Conservation (phyloP, 2,888 invertebrate species). For the Scelioninae gen. 2 region DNA sequence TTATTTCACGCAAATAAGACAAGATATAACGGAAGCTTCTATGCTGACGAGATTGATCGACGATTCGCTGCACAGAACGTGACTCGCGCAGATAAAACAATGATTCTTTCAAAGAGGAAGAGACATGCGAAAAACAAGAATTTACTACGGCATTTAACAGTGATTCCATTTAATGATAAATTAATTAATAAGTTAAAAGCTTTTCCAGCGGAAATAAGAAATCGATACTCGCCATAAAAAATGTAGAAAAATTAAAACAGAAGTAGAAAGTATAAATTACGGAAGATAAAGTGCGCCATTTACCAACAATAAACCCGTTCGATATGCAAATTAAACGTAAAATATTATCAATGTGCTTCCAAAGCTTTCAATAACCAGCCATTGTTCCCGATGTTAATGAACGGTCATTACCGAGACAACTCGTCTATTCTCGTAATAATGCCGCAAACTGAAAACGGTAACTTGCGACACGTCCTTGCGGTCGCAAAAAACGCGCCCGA, state of each 20-base stretch:
- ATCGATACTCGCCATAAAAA: constrained; percentile 11
- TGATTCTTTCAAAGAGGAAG: constrained; percentile 25
- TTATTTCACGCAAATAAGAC: constrained; percentile 51
- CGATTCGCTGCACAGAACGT: constrained; percentile 44
- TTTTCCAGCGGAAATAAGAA: constrained; percentile 31
- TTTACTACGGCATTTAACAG: constrained; percentile 18
- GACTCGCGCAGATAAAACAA: constrained; percentile 41
- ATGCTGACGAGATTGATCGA: constrained; percentile 46
- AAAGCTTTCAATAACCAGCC: constrained; percentile 2
- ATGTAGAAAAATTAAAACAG: neutral
- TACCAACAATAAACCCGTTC: constrained; percentile 8
- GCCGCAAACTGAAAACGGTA: constrained; percentile 15
- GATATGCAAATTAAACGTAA: constrained; percentile 16
- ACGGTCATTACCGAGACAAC: constrained; percentile 13
- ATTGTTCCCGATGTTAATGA: constrained; percentile 23
- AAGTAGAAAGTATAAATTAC: constrained; percentile 16
- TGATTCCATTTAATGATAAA: constrained; percentile 32
- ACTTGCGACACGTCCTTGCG: constrained; percentile 16
- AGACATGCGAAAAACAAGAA: constrained; percentile 33
- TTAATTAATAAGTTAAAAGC: constrained; percentile 43
- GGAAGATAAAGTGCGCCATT: neutral
- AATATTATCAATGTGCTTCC: constrained; percentile 12
- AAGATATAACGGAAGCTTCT: constrained; percentile 42
- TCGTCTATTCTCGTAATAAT: constrained; percentile 4
- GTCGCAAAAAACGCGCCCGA: constrained; percentile 15